Evolutionary conservation across 2,888 invertebrate species (phyloP).

Genomic region (Hymenopus coronatus): DNA sequence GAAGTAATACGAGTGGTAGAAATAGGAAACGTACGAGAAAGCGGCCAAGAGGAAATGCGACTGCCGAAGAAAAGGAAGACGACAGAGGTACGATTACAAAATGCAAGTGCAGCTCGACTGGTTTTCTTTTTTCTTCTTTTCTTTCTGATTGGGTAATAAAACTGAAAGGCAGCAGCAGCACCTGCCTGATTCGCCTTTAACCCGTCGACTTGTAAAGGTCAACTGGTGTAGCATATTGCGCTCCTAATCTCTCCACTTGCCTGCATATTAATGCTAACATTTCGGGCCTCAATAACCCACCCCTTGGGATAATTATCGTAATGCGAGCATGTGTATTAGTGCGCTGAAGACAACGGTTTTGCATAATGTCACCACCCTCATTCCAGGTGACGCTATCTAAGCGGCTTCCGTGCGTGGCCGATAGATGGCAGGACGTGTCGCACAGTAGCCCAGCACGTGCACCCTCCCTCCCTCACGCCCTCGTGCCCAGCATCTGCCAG

Average conservation of each 20-base stretch:
- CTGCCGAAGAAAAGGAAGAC: no score
- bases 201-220: no score
- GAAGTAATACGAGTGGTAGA: not conserved
- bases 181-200: not conserved
- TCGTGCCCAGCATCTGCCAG: not conserved
- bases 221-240: no score
- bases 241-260: not conserved
- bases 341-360: not conserved
- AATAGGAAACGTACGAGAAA: not conserved
- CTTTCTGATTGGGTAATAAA: not conserved
- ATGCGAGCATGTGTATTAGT: not conserved
- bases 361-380: not conserved
- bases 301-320: not conserved
- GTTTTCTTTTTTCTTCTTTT: no score
- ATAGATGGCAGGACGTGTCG: constrained; percentile 9
- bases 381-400: not conserved
- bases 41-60: not conserved
- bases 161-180: not conserved
- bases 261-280: not conserved
- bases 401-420: not conserved
- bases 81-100: no score
- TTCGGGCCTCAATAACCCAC: not conserved
- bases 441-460: not conserved
- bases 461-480: not conserved
- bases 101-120: no score